Percentiles rank a stretch among this genome's conserved stretches.
phyloP scores from a whole-genome alignment of 2,888 invertebrate genomes.

The Eilema depressum region DNA sequence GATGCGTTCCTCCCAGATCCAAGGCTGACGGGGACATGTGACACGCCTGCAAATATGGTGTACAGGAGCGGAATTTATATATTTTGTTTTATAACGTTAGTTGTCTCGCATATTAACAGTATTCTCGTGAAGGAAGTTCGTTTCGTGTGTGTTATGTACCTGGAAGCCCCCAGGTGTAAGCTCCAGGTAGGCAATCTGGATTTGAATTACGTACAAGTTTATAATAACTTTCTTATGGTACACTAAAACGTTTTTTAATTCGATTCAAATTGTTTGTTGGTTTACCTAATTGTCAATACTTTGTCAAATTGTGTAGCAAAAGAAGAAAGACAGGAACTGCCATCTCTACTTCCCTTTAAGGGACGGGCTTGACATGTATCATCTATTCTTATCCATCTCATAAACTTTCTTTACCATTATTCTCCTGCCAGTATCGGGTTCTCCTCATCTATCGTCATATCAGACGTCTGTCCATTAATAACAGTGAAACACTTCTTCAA shows the following conservation, averaged over 20 bases:
- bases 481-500: no score
- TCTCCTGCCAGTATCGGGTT: neutral
- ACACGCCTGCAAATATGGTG: constrained; percentile 7
- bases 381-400: neutral
- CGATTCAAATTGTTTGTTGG: no score
- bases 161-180: neutral
- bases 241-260: no score
- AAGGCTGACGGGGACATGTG: constrained; percentile 40
- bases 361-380: neutral
- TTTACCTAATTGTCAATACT: no score
- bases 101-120: neutral
- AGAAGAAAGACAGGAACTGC: neutral
- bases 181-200: neutral
- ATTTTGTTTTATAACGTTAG: neutral
- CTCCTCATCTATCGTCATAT: neutral
- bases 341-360: neutral
- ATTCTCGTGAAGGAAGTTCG: neutral
- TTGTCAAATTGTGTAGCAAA: neutral
- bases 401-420: neutral
- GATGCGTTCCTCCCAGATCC: constrained; percentile 53
- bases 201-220: neutral
- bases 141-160: neutral
- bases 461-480: no score
- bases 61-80: neutral
- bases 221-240: no score